Evolutionary conservation across 2,888 invertebrate genomes (phyloP), one percentile per base, ranked within the genome.

Genomic region (Oasisia sp.): DNA sequence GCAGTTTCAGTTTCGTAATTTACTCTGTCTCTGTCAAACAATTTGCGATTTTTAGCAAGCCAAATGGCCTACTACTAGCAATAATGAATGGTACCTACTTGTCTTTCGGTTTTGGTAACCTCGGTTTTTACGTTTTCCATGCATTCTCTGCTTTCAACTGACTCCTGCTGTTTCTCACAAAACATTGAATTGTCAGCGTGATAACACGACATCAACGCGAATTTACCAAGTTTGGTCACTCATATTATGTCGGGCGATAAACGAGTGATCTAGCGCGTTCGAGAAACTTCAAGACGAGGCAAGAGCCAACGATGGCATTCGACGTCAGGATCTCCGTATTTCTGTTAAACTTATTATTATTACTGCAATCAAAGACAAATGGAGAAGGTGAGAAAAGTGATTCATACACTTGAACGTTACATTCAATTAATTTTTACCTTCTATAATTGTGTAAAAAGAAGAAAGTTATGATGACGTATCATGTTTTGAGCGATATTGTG

Each of bases 401-500:
- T 74, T 7, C 7, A 74, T n/a, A 74, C 74, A 74, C 0, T 74
- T 74, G 4, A 74, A 27, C 74, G 7, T 74, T 50, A 9, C 5
- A 74, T 5, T 74, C 7, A 27, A 7, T 74, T 74, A 27, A 74
- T 74, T 27, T 19, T 7, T 27, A 74, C 1, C n/a, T 27, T 74
- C 14, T n/a, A 74, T 74, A 19, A 74, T 74, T 74, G 27, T 74
- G 74, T 74, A 74, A 3, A 74, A 27, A 74, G 27, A 27, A 74
- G 27, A 7, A 74, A 74, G 27, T 27, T 0, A 74, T 74, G 74
- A 74, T 74, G 74, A 74, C 74, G 74, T 74, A 27, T n/a, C n/a
- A n/a, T 74, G 74, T 74, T 74, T 74, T 74, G 74, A 74, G 74
- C 74, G 74, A 74, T 74, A 74, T 74, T 74, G 14, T 50, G 74